Evolutionary conservation across 2,888 invertebrate genomes (phyloP), one percentile per base, ranked within the genome.

Genomic region (Pollenia amentaria): DNA sequence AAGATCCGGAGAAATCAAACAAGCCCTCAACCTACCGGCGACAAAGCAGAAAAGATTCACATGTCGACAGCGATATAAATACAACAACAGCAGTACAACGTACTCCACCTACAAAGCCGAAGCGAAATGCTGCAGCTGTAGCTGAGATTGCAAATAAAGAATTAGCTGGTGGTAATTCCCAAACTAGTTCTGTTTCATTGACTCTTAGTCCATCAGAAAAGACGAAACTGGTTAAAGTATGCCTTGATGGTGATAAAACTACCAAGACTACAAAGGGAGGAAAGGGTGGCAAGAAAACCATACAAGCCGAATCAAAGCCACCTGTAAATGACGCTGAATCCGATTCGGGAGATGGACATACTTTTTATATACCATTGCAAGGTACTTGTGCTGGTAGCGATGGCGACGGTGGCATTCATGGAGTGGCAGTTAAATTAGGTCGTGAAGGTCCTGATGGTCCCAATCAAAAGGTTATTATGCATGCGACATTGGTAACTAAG

Each of bases 281-380:
- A n/a, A 89, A 88, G 69, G 65, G 80, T 46, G 53, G 75, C 8
- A 80, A 79, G 21, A 82, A 87, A 46, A 67, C 40, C 18, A 14
- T 53, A 14, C 78, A 67, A 62, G n/a, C 4, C 11, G 84, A 84
- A 73, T 21, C 67, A 38, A 84, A 84, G 60, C 12, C 91, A 4
- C 79, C 81, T 89, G 85, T 90, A 85, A 88, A 85, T 72, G 89
- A 87, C 38, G 94, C 94, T 6, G 94, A 94, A 87, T 95, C 95
- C 0, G 94, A 94, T 86, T 94, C 94, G 11, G 87, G 83, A 40
- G 94, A 94, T 69, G 95, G 95, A 1, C 95, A 95, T 77, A 92
- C 95, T 18, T 95, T 95, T 90, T 96, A 95, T 88, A 95, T 96
- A 91, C 96, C 96, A 0, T 90, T 95, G 6, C 95, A 95, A 80